phyloP scores from a whole-genome alignment of 2,797 vertebrate genomes.

The Alfaro cultratus region DNA sequence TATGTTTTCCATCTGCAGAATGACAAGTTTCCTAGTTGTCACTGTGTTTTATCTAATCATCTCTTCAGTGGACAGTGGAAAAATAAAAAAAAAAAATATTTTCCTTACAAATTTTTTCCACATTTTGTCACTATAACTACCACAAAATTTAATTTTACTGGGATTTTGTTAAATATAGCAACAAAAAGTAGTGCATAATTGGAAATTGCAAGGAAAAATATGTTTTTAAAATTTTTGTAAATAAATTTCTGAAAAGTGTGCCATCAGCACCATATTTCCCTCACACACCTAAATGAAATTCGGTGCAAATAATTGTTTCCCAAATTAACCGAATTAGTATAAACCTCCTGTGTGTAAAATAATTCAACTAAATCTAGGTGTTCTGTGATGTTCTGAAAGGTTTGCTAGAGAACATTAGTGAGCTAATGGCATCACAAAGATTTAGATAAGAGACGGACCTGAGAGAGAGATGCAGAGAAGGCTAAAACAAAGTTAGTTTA shows the following conservation, averaged over 20 bases:
- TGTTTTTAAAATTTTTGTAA: background rate
- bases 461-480: no score
- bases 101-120: background rate
- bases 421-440: no score
- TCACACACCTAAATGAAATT: background rate
- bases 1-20: background rate
- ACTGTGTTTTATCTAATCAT: conserved; percentile 29
- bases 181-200: background rate
- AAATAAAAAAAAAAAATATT: background rate
- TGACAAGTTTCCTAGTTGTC: conserved; percentile 25
- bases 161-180: background rate
- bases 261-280: background rate
- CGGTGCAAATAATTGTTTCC: background rate
- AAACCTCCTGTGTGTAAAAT: background rate
- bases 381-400: no score
- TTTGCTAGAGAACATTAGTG: no score
- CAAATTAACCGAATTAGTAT: background rate
- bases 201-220: no score
- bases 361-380: background rate
- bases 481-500: no score
- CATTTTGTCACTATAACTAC: background rate
- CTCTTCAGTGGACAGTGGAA: background rate
- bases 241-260: background rate
- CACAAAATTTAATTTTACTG: background rate
- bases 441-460: no score